Evolutionary conservation across 2,797 vertebrate species (phyloP).

Genomic region (Sebastes iracundus): DNA sequence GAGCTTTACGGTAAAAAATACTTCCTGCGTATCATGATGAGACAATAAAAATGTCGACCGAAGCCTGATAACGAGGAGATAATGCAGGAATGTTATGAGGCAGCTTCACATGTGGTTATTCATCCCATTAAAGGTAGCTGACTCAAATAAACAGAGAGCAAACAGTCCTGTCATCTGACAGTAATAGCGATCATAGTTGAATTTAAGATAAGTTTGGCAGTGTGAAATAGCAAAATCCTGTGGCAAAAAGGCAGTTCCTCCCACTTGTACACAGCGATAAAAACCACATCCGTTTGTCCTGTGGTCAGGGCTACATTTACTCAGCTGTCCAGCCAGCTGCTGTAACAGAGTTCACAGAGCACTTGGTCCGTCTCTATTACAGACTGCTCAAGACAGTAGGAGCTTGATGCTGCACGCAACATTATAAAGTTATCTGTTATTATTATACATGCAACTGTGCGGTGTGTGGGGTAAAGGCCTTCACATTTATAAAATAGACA

Average conservation of each 20-base stretch:
- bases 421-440: neutral
- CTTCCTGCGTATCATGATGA: neutral
- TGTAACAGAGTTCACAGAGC: neutral
- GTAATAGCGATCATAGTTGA: neutral
- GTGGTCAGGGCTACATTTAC: conserved; percentile 43
- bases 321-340: conserved; percentile 46
- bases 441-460: neutral
- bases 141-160: conserved; percentile 16
- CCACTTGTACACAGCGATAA: neutral
- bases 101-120: conserved; percentile 14
- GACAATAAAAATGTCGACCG: neutral
- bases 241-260: conserved; percentile 8
- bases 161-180: neutral
- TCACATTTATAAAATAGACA: neutral
- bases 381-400: neutral
- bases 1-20: neutral
- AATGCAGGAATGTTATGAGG: conserved; percentile 34
- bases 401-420: neutral
- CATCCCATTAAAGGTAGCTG: conserved; percentile 5
- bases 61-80: neutral
- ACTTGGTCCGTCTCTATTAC: neutral
- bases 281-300: conserved; percentile 50
- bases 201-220: conserved; percentile 9
- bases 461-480: neutral
- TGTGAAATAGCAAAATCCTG: neutral